phyloP scores from a whole-genome alignment of 2,888 invertebrate genomes.

The Microctonus hyperodae region DNA sequence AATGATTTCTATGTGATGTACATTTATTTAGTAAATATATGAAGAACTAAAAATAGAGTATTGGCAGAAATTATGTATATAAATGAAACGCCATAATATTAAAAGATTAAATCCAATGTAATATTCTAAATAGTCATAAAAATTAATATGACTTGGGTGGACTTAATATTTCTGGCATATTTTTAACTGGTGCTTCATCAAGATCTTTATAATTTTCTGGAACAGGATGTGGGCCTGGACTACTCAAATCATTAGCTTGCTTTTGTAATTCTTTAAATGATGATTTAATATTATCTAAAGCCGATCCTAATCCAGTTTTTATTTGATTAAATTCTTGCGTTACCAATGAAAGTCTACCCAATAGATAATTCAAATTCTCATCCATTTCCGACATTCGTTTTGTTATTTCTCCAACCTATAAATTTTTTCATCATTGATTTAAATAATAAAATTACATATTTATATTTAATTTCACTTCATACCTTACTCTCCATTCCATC shows the following conservation, averaged over 20 bases:
- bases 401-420: slow-evolving; percentile 78
- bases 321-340: slow-evolving; percentile 87
- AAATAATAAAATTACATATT: neutral
- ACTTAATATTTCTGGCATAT: slow-evolving; percentile 26
- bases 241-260: slow-evolving; percentile 58
- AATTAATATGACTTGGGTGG: slow-evolving; percentile 21
- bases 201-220: slow-evolving; percentile 56
- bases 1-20: neutral
- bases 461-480: slow-evolving; percentile 31
- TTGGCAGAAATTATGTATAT: neutral
- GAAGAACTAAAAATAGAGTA: neutral
- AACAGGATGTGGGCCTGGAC: slow-evolving; percentile 63
- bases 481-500: slow-evolving; percentile 81
- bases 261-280: slow-evolving; percentile 71
- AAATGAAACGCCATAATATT: too few relatives aligned
- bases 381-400: slow-evolving; percentile 80
- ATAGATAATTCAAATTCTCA: slow-evolving; percentile 80
- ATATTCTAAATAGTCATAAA: neutral
- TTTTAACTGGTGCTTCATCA: slow-evolving; percentile 34
- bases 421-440: neutral
- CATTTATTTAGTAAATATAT: neutral
- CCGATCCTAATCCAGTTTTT: slow-evolving; percentile 76
- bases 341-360: slow-evolving; percentile 80
- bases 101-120: neutral
- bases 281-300: slow-evolving; percentile 74